Evolutionary conservation across 2,113 vertebrate species (phyloP).

Genomic region (Sinocyclocheilus anophthalmus): DNA sequence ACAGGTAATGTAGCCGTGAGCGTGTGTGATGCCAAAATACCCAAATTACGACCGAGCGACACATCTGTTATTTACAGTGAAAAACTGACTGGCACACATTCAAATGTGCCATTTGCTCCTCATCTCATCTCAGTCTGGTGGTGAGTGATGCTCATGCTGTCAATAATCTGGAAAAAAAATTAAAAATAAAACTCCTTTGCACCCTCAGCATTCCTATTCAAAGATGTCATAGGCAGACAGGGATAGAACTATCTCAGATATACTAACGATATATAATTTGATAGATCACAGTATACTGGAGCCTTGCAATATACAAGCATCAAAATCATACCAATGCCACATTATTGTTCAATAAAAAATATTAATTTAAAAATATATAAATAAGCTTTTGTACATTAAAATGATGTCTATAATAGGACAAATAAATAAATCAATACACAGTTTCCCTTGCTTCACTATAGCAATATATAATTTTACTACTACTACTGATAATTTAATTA

Average conservation of each 20-base stretch:
- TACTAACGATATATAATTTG: neutral
- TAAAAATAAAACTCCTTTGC: neutral
- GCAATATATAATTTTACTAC: no score
- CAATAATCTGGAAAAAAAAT: neutral
- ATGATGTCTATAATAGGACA: no score
- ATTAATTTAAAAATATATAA: no score
- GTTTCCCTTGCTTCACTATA: no score
- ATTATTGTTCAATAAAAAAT: no score
- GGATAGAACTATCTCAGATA: neutral
- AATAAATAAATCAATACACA: no score
- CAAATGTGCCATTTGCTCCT: constrained; percentile 21
- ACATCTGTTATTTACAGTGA: constrained; percentile 20
- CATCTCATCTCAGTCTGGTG: neutral
- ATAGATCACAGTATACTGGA: neutral
- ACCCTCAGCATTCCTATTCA: neutral
- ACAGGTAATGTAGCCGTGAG: constrained; percentile 9
- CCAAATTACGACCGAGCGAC: neutral
- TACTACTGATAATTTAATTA: neutral
- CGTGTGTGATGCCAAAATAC: neutral
- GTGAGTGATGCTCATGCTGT: neutral
- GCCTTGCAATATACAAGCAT: neutral
- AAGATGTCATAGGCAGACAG: no score
- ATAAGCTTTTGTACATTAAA: no score
- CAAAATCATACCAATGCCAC: neutral
- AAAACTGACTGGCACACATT: neutral